Conservation (phyloP, 2,888 invertebrate genomes). For the Polyommatus iphigenia region DNA sequence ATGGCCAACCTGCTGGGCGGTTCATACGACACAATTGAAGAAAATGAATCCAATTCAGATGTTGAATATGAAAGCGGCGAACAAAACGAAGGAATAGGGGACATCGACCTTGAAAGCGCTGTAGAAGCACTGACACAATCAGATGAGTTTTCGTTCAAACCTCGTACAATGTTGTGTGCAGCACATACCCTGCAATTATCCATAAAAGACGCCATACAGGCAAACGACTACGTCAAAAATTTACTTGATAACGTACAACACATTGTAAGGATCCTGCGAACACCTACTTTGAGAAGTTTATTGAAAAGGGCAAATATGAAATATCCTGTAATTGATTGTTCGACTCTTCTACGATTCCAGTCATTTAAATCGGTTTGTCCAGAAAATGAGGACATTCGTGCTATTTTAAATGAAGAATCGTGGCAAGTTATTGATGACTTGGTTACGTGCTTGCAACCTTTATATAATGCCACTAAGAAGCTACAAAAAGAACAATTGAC, state of each 20-base stretch:
- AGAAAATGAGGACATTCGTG: not conserved
- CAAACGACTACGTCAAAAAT: constrained; percentile 6
- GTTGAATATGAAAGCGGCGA: constrained; percentile 21
- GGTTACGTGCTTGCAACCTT: constrained; percentile 24
- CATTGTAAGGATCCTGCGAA: constrained; percentile 13
- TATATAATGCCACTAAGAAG: constrained; percentile 1
- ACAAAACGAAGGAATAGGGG: constrained; percentile 6
- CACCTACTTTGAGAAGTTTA: constrained; percentile 6
- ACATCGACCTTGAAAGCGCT: not conserved
- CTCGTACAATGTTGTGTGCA: constrained; percentile 19
- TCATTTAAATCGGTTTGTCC: not conserved
- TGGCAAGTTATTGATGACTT: constrained; percentile 2
- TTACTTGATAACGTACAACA: not conserved
- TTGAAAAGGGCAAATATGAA: constrained; percentile 10
- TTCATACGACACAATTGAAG: not conserved
- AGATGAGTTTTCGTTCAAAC: constrained; percentile 3
- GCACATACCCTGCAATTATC: constrained; percentile 27
- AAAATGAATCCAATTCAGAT: not conserved
- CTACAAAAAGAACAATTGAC: constrained; percentile 26
- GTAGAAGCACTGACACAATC: constrained; percentile 11
- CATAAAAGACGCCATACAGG: constrained; percentile 17
- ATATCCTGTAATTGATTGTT: constrained; percentile 30
- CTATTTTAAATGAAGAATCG: constrained; percentile 10
- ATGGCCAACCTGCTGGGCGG: constrained; percentile 8
- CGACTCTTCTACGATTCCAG: not conserved